Conservation (phyloP, 1,140 invertebrate species). For the Elysia chlorotica region DNA sequence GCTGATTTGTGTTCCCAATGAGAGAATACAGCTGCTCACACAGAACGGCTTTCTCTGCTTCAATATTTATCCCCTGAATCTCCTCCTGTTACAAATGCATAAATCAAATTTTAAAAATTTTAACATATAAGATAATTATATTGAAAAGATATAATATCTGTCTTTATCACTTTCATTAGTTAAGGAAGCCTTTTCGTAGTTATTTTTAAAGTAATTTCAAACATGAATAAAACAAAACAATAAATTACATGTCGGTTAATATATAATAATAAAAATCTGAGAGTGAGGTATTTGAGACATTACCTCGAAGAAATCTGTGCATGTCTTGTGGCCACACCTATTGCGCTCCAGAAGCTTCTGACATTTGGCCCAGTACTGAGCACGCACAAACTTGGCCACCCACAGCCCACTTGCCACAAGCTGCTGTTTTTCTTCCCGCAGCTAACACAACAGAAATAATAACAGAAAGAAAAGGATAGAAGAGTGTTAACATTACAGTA, state of each 20-base stretch:
- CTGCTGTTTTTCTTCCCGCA: constrained; percentile 25
- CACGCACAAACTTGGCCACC: constrained; percentile 20
- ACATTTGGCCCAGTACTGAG: constrained; percentile 22
- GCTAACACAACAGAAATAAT: constrained; percentile 17
- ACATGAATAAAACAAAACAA: no score
- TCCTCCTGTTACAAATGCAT: constrained; percentile 5
- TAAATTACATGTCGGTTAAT: not conserved
- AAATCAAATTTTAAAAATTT: no score
- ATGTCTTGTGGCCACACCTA: not conserved
- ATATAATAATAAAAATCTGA: no score
- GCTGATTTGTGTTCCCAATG: not conserved
- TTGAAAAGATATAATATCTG: no score
- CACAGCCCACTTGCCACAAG: constrained; percentile 25
- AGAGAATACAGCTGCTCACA: constrained; percentile 12
- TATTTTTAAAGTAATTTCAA: no score
- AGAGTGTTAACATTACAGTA: no score
- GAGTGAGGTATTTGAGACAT: no score
- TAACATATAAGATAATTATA: no score
- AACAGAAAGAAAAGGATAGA: not conserved
- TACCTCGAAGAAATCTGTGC: constrained; percentile 15
- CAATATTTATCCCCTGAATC: not conserved
- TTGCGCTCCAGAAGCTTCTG: not conserved
- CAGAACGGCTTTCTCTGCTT: constrained; percentile 18
- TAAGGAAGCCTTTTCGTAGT: not conserved
- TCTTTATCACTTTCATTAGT: not conserved